Evolutionary conservation across 2,113 vertebrate species (phyloP), one percentile per base, ranked within the genome.

Genomic region (Halichoerus grypus): DNA sequence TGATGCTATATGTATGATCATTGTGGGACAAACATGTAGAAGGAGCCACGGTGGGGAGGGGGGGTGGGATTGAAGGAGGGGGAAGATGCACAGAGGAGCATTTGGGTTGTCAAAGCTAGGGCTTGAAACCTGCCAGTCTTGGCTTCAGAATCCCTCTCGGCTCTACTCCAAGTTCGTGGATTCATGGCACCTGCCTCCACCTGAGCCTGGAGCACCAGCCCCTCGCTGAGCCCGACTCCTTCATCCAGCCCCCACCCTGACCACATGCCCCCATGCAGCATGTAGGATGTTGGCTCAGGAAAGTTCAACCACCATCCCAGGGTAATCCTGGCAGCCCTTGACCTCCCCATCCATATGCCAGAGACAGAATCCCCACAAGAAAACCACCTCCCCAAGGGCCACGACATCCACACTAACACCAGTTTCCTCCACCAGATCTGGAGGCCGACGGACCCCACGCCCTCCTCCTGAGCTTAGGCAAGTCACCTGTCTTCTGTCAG

Each of bases 181-280:
- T 16, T 89, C 83, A 5, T 55, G 22, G 36, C 4, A n/a, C 24
- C 46, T 49, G 55, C 63, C 63, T 72, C 63, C 46, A 5, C 74
- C 13, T 5, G 5, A 59, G 13, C 72, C 77, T 3, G 0, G 26
- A 65, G 46, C 42, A 5, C n/a, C 65, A 81, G 51, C 51, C 82
- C 4, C 65, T 46, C 11, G 46, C 33, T 51, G 67, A 86, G 55
- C 31, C 31, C 0, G 46, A 31, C 19, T 74, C 74, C 61, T 42
- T 36, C 22, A 36, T 46, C 28, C 53, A 7, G 7, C 21, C 26
- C 39, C 53, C 0, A 39, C 33, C 76, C 42, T 24, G 57, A 33
- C 79, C 77, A 49, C 55, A 11, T 5, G 9, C 33, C 31, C 31
- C 31, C 0, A 0, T 1, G 3, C 46, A 3, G 1, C 74, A 49